Conservation (phyloP, 2,888 invertebrate genomes). For the Athripsodes cinereus region DNA sequence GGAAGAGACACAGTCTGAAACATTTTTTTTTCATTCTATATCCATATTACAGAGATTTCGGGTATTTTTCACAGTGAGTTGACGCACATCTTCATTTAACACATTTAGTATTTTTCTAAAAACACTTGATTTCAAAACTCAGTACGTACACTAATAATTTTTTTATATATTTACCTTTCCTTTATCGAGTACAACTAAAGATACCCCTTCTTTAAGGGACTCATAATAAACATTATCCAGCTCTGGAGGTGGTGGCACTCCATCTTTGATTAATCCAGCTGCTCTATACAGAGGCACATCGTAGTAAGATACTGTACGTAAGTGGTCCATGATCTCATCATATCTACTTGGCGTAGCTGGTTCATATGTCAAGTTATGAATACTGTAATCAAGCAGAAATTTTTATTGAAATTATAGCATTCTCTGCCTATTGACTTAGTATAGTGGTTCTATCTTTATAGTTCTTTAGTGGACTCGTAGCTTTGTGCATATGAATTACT, state of each 20-base stretch:
- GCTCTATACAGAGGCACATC: constrained; percentile 25
- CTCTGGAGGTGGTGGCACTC: constrained; percentile 16
- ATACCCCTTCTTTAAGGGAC: constrained; percentile 23
- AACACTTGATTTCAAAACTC: too few species aligned
- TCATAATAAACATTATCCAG: constrained; percentile 25
- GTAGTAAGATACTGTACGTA: constrained; percentile 16
- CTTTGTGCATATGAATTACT: too few species aligned
- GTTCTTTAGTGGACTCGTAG: too few species aligned
- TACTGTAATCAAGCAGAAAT: constrained; percentile 9
- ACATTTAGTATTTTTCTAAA: too few species aligned
- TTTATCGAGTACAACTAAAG: constrained; percentile 22
- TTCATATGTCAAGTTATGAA: constrained; percentile 20
- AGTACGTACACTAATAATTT: too few species aligned
- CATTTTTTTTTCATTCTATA: too few species aligned
- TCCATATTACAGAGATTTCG: too few species aligned
- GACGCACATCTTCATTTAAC: too few species aligned
- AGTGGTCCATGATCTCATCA: constrained; percentile 23
- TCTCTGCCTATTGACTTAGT: too few species aligned
- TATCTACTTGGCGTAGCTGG: constrained; percentile 16
- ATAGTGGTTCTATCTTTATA: too few species aligned
- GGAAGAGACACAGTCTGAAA: too few species aligned
- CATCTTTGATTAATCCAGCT: constrained; percentile 18
- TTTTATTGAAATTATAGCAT: not conserved
- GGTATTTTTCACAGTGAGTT: too few species aligned
- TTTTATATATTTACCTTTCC: constrained; percentile 17